Evolutionary conservation across 2,113 vertebrate species (phyloP).

Genomic region (Callocephalon fimbriatum): DNA sequence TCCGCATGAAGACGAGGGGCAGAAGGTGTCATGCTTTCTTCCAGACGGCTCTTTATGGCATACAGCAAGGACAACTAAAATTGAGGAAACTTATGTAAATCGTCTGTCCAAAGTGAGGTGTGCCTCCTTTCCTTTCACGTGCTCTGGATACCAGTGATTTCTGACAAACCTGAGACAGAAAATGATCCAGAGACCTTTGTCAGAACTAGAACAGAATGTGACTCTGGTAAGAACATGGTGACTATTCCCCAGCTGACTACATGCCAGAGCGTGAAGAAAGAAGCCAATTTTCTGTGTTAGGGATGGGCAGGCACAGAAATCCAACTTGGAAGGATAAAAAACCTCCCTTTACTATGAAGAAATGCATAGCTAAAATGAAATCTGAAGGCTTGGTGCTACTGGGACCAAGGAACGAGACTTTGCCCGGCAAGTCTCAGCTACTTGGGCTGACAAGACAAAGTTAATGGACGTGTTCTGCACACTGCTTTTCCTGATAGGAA

Average conservation of each 20-base stretch:
- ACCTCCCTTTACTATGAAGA: neutral
- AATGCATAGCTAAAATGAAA: neutral
- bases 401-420: neutral
- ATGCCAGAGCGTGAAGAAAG: constrained; percentile 33
- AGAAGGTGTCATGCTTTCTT: neutral
- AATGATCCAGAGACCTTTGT: constrained; percentile 27
- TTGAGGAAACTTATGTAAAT: neutral
- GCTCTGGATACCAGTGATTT: neutral
- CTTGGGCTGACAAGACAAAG: neutral
- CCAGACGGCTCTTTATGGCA: neutral
- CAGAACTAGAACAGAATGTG: constrained; percentile 25
- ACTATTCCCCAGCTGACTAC: constrained; percentile 33
- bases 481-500: neutral
- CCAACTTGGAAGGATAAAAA: neutral
- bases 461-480: neutral
- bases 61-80: neutral
- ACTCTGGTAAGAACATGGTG: constrained; percentile 31
- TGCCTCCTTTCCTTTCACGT: neutral
- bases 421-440: neutral
- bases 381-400: neutral
- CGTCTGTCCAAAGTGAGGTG: accelerated
- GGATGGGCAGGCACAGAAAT: constrained; percentile 11
- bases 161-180: neutral
- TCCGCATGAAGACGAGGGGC: neutral
- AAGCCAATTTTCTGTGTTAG: neutral